Base-by-base conservation (phyloP, 2,797 vertebrate genomes). In the Onychomys arenicola region DNA sequence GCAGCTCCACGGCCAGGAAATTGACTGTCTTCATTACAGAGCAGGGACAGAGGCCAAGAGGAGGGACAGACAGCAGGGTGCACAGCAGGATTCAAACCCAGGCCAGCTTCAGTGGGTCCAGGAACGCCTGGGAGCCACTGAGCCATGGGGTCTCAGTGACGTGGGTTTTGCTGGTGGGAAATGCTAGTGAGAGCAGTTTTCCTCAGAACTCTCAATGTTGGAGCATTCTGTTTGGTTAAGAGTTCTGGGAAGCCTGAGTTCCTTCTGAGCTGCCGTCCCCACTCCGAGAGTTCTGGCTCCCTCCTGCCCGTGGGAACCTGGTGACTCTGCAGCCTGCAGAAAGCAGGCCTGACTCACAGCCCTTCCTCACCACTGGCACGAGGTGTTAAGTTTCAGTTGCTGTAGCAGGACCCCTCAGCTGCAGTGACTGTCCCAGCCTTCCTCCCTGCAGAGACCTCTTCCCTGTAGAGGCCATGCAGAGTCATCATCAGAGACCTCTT, bases 181-280 rank as follows among this genome's bases (percentile, higher is more conserved):
- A 27, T 16, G 13, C 34, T 12, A 65, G 84, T 52, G 34, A 80
- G 82, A 77, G 23, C 25, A 25, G 37, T 37, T 71, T 59, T n/a
- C 85, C 85, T 89, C 59, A 65, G 76, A 3, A 16, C 49, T 21
- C 25, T 16, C 43, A 11, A 3, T 69, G 46, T n/a, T 49, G 21
- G 21, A 5, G 55, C 0, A 16, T 81, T 90, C 43, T 49, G 85
- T 90, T 94, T 37, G 91, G 73, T 78, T 37, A 91, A 63, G 91
- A 49, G 40, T 90, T 97, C 97, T 90, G 90, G 96, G 96, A 98
- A 96, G 96, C 65, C 25, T 0, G 80, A 6, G 6, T 4, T 40
- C 67, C 43, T 90, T 77, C 75, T 90, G 61, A 82, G 73, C 75
- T 6, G 81, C 89, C 4, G 1, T 34, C 17, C 11, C 87, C 11